These are phyloP conservation scores for Pogonophryne albipinna DNA, from an alignment of 2,797 vertebrate species.

Conservation along the genomic window DNA sequence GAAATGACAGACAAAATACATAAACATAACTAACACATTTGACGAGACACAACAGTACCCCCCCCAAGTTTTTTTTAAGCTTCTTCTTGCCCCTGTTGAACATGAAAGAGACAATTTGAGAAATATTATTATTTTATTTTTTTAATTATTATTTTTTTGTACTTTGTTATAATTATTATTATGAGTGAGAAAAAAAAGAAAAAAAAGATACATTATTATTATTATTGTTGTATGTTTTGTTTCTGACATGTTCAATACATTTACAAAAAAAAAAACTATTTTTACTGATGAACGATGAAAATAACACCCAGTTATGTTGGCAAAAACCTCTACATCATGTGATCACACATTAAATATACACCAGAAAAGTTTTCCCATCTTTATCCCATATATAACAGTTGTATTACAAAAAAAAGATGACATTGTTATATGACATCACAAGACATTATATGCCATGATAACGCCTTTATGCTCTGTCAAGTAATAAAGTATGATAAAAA, in stretches of 20 bases:
- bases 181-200: too few species aligned
- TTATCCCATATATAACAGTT: background rate
- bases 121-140: too few species aligned
- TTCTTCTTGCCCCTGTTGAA: too few species aligned
- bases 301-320: background rate
- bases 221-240: too few species aligned
- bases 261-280: background rate
- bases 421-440: background rate
- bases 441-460: background rate
- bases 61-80: too few species aligned
- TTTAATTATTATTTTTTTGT: too few species aligned
- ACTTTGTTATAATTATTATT: too few species aligned
- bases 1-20: too few species aligned
- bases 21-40: too few species aligned
- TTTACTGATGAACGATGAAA: background rate
- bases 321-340: background rate
- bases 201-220: too few species aligned
- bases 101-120: too few species aligned
- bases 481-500: slow-evolving; percentile 15
- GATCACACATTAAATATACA: background rate
- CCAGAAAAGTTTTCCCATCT: background rate
- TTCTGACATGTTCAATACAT: too few species aligned
- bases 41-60: background rate
- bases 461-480: background rate
- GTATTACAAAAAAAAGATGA: background rate